phyloP scores from a whole-genome alignment of 1,140 invertebrate genomes.

The Papilio xuthus region DNA sequence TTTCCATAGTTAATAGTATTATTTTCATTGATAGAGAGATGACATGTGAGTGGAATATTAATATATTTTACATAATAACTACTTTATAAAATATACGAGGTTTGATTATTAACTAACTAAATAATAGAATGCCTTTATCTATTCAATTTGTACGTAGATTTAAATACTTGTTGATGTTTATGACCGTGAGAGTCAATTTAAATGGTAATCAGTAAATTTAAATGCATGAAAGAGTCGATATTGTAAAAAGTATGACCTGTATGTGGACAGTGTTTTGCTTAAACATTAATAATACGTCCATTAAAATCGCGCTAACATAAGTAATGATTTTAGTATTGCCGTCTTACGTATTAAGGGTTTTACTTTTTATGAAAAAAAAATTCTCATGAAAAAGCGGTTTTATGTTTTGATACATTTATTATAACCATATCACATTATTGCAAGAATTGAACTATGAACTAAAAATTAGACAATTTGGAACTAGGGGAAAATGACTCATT shows the following conservation, averaged over 20 bases:
- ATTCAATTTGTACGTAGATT: conserved; percentile 13
- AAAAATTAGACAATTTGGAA: conserved; percentile 8
- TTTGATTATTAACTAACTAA: background rate
- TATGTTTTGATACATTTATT: background rate
- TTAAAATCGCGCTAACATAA: background rate
- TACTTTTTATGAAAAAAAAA: background rate
- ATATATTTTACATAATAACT: background rate
- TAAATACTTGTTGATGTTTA: conserved; percentile 19
- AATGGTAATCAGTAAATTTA: conserved; percentile 33
- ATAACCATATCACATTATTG: background rate
- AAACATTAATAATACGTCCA: background rate
- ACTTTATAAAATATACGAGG: background rate
- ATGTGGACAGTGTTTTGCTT: background rate
- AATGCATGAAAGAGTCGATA: conserved; percentile 15
- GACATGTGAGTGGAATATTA: too few relatives aligned
- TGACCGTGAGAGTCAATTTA: conserved; percentile 29
- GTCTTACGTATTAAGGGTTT: background rate
- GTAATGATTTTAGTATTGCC: background rate
- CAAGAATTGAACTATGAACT: background rate
- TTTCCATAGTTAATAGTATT: background rate
- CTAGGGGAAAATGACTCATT: conserved; percentile 25
- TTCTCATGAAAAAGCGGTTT: too few relatives aligned
- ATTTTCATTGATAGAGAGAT: background rate
- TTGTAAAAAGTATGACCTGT: background rate
- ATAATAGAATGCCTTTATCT: background rate